These are phyloP conservation scores for Brachyopa scutellaris DNA, from an alignment of 2,888 invertebrate genomes.

Conservation along the genomic window DNA sequence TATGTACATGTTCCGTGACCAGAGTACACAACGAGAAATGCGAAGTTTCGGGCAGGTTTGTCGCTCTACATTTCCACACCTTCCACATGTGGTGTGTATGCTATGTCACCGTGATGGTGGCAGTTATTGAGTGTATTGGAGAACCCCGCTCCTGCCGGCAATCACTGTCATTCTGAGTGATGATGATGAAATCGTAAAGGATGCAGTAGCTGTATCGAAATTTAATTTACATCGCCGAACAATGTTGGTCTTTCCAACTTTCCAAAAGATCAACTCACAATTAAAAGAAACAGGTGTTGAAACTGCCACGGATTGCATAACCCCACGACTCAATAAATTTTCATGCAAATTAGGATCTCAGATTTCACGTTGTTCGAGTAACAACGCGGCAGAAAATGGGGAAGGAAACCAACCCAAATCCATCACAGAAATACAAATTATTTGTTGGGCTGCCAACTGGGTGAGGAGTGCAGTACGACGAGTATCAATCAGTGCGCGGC, in stretches of 20 bases:
- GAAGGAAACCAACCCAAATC: constrained; percentile 63
- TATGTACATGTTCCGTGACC: constrained; percentile 63
- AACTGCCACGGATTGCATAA: constrained; percentile 61
- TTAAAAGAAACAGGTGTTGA: constrained; percentile 70
- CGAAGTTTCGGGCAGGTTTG: constrained; percentile 14
- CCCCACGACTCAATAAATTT: constrained; percentile 70
- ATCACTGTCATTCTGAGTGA: constrained; percentile 63
- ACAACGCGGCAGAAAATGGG: constrained; percentile 27
- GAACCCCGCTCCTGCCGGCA: constrained; percentile 29
- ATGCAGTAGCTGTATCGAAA: constrained; percentile 21
- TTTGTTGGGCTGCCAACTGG: constrained; percentile 24
- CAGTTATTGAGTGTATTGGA: constrained; percentile 2
- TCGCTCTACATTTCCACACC: constrained; percentile 49
- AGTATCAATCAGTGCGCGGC: constrained; percentile 13
- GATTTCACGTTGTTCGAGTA: constrained; percentile 64
- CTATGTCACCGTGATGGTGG: constrained; percentile 27
- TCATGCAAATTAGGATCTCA: constrained; percentile 71
- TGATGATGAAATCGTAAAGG: constrained; percentile 51
- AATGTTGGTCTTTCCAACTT: too few species aligned
- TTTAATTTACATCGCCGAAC: constrained; percentile 55
- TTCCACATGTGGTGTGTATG: constrained; percentile 24
- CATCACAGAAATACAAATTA: constrained; percentile 66
- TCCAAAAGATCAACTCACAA: constrained; percentile 52
- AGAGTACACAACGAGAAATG: constrained; percentile 49
- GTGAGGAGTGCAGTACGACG: constrained; percentile 32